Percentiles rank a stretch among this genome's conserved stretches.
These are phyloP conservation scores for Silurus asotus DNA, from an alignment of 2,113 vertebrate species.

Conservation along the genomic window DNA sequence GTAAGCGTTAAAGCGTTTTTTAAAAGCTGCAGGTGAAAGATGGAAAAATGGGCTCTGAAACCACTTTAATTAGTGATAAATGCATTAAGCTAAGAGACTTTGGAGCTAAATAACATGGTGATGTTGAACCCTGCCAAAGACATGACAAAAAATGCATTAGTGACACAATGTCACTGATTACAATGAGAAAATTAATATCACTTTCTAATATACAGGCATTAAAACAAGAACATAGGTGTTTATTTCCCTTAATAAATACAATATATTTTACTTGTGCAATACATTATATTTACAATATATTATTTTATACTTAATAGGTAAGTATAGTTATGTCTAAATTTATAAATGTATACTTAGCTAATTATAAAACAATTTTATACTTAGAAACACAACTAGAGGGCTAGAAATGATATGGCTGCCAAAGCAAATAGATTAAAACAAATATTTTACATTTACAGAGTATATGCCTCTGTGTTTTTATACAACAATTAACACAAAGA, in stretches of 20 bases:
- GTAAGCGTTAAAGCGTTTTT: background rate
- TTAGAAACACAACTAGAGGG: too few species aligned
- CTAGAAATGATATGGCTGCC: too few species aligned
- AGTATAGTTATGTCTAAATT: too few species aligned
- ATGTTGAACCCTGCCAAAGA: constrained; percentile 5
- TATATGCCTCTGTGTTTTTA: too few species aligned
- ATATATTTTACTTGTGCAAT: background rate
- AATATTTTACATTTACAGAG: too few species aligned
- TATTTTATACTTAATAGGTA: too few species aligned
- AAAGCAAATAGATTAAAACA: too few species aligned
- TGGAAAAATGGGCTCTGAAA: constrained; percentile 10
- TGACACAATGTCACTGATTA: background rate
- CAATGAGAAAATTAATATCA: constrained; percentile 14
- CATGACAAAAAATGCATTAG: background rate
- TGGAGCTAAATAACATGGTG: background rate
- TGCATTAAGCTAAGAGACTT: constrained; percentile 28
- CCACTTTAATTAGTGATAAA: constrained; percentile 37
- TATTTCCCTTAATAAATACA: background rate
- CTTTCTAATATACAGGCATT: background rate
- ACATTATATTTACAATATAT: background rate
- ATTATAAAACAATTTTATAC: too few species aligned
- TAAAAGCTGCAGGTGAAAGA: constrained; percentile 30
- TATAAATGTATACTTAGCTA: too few species aligned
- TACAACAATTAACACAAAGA: too few species aligned
- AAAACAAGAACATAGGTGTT: background rate